A percentile compares a stretch with the other conserved stretches of the same genome.
These are phyloP conservation scores for Diadegma fenestrale DNA, from an alignment of 2,888 invertebrate species.

Conservation along the genomic window DNA sequence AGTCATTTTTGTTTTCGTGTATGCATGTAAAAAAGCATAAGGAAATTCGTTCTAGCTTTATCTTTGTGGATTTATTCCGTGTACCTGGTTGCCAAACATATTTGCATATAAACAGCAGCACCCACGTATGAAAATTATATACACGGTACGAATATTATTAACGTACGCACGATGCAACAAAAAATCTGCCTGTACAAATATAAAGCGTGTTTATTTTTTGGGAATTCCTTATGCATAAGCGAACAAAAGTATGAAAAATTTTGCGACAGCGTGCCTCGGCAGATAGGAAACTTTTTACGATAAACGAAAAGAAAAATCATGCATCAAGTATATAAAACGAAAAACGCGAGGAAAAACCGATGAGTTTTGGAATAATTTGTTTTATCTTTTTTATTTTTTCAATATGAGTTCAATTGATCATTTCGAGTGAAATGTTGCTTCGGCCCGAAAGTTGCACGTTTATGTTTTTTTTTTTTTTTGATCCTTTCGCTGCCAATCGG, in stretches of 20 bases:
- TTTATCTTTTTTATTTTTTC: no score
- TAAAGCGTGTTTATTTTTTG: background rate
- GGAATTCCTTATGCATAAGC: background rate
- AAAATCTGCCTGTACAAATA: background rate
- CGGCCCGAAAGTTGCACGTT: no score
- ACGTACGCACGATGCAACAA: background rate
- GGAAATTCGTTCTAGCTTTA: background rate
- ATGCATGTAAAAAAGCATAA: background rate
- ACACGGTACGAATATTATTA: slow-evolving; percentile 23
- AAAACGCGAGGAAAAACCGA: no score
- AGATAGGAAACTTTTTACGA: background rate
- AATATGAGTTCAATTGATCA: no score
- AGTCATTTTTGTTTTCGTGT: background rate
- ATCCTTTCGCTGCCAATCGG: background rate
- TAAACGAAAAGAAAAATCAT: slow-evolving; percentile 15
- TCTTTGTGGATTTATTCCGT: slow-evolving; percentile 7
- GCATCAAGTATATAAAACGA: background rate
- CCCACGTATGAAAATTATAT: slow-evolving; percentile 48
- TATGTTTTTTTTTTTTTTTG: no score
- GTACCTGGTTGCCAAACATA: slow-evolving; percentile 69
- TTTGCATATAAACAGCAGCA: slow-evolving; percentile 81
- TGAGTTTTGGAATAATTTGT: no score
- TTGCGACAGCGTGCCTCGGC: background rate
- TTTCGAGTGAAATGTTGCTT: no score
- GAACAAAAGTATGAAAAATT: slow-evolving; percentile 6